Evolutionary conservation across 2,888 invertebrate species (phyloP), one percentile per base, ranked within the genome.

Genomic region (Melolontha melolontha): DNA sequence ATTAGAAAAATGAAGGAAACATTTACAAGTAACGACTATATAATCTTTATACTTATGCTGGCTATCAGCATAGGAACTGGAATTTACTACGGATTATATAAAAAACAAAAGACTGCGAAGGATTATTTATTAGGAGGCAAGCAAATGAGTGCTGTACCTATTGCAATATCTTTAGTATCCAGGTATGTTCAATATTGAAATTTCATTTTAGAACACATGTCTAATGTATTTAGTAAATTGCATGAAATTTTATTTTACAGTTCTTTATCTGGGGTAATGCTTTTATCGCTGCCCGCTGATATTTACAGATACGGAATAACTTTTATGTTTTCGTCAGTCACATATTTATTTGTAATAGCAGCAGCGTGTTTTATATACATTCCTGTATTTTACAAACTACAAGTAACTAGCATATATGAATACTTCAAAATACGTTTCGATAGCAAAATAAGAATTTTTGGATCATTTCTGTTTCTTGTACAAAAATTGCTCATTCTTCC

Each of bases 231-330:
- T 29, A 29, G 6, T 29, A 29, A 29, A 29, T 4, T 29, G 6
- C 6, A 29, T 6, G 6, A 29, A 5, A 34, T 34, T 8, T 2
- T 6, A 34, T 34, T 34, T 34, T 34, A 10, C 10, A 34, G 34
- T 10, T 34, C 91, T 72, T 82, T 92, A 75, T 92, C 92, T 2
- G 92, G 92, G 41, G 89, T 93, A 50, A 91, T 92, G 0, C 82
- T 93, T 7, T 84, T 93, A 7, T 93, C 91, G 0, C 87, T 91
- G 5, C 92, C 92, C 0, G 88, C 92, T 0, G 92, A 93, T 78
- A 88, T 92, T 72, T 93, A 93, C 78, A 84, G 87, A 34, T 88
- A 88, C 78, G 93, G 93, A 4, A 89, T 89, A 0, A 88, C 89
- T 73, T 92, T 91, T 76, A 81, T 83, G 66, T 79, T 84, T 16